phyloP scores from a whole-genome alignment of 2,113 vertebrate species.

The Delphinapterus leucas region DNA sequence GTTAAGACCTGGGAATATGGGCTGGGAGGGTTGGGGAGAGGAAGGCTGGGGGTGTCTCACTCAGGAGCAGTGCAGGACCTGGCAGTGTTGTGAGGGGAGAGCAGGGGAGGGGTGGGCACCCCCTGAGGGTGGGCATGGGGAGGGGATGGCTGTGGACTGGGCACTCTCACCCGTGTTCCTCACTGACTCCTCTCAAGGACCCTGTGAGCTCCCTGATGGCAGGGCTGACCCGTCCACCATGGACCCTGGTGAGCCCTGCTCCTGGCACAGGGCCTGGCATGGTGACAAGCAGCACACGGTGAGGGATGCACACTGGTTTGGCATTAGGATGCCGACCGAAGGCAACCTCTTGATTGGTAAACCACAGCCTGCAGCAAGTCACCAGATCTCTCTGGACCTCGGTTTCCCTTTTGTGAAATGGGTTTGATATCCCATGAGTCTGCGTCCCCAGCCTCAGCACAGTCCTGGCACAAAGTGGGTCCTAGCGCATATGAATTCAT shows the following conservation, averaged over 20 bases:
- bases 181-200: neutral
- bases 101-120: neutral
- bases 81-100: neutral
- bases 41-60: neutral
- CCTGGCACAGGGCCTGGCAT: too few relatives aligned
- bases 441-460: neutral
- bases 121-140: too few relatives aligned
- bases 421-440: neutral
- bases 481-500: accelerated
- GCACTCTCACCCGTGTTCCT: too few relatives aligned
- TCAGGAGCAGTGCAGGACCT: neutral
- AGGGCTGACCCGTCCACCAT: accelerated
- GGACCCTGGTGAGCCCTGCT: neutral
- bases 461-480: neutral
- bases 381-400: neutral
- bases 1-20: neutral
- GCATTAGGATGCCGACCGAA: neutral
- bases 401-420: conserved; percentile 25
- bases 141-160: neutral
- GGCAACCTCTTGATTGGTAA: neutral
- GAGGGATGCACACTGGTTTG: neutral
- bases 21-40: neutral
- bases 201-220: neutral
- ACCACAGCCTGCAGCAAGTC: neutral
- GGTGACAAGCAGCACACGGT: neutral